Conservation (phyloP, 1,140 invertebrate genomes). For the Drosophila neocordata region DNA sequence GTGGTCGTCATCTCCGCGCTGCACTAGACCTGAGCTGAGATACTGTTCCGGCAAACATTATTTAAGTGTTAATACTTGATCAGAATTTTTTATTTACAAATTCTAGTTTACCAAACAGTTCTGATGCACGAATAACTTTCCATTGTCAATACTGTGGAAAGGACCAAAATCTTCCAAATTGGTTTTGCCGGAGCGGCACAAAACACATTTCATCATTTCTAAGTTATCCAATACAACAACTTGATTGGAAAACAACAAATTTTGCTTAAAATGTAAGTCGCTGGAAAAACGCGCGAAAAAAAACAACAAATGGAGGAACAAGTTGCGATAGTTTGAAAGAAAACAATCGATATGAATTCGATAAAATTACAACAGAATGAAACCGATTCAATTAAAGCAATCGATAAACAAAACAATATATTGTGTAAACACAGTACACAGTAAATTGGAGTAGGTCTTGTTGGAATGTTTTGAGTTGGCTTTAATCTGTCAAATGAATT, state of each 20-base stretch:
- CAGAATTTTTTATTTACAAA: too few relatives aligned
- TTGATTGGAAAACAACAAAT: background rate
- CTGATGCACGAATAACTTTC: conserved; percentile 30
- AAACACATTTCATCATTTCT: background rate
- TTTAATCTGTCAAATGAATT: too few relatives aligned
- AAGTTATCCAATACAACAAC: background rate
- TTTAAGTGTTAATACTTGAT: too few relatives aligned
- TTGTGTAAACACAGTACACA: too few relatives aligned
- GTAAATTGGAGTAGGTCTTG: too few relatives aligned
- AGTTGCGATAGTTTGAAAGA: background rate
- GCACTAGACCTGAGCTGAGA: conserved; percentile 50
- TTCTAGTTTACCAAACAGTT: conserved; percentile 48
- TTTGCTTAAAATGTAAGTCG: background rate
- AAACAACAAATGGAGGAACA: background rate
- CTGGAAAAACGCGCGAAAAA: background rate
- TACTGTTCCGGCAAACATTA: conserved; percentile 29
- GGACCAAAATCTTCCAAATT: background rate
- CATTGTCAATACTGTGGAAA: background rate
- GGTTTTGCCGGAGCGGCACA: background rate
- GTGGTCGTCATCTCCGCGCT: conserved; percentile 14
- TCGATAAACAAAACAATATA: too few relatives aligned
- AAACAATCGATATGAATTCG: background rate
- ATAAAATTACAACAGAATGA: background rate
- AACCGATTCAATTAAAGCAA: too few relatives aligned
- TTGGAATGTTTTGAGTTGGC: too few relatives aligned